These are phyloP conservation scores for Agrotis exclamationis DNA, from an alignment of 2,888 invertebrate genomes.

Conservation along the genomic window DNA sequence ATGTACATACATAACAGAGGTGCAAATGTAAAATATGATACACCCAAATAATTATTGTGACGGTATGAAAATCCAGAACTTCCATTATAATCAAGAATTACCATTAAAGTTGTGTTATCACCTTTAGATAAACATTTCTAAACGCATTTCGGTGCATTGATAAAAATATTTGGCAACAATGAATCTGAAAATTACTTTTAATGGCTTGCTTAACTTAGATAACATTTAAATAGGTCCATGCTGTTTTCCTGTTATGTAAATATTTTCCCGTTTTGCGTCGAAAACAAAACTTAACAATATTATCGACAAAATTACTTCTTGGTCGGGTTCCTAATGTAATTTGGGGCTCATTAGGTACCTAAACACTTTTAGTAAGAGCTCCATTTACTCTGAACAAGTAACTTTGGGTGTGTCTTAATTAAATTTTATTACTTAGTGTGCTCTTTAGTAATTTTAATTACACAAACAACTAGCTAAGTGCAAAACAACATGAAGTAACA, in stretches of 20 bases:
- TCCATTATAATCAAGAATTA: background rate
- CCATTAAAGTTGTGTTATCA: background rate
- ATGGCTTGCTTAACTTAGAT: conserved; percentile 28
- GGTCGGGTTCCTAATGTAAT: background rate
- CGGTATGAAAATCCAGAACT: no score
- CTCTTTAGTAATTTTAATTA: conserved; percentile 17
- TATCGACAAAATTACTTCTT: conserved; percentile 21
- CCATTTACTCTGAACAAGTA: background rate
- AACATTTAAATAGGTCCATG: background rate
- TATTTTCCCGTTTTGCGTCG: background rate
- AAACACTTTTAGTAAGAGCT: background rate
- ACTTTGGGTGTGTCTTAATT: background rate
- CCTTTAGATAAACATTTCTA: conserved; percentile 25
- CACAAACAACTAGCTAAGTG: conserved; percentile 1
- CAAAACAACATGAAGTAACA: background rate
- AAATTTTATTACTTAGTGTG: background rate
- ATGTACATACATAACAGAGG: no score
- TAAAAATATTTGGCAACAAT: conserved; percentile 6
- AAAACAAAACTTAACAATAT: background rate
- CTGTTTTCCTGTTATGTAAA: background rate
- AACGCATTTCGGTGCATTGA: conserved; percentile 27
- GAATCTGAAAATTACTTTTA: conserved; percentile 39
- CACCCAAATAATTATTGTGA: no score
- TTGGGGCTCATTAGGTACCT: background rate
- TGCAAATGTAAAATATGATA: no score